Base-by-base conservation (phyloP, 2,888 invertebrate species). In the Heliconius cydno region DNA sequence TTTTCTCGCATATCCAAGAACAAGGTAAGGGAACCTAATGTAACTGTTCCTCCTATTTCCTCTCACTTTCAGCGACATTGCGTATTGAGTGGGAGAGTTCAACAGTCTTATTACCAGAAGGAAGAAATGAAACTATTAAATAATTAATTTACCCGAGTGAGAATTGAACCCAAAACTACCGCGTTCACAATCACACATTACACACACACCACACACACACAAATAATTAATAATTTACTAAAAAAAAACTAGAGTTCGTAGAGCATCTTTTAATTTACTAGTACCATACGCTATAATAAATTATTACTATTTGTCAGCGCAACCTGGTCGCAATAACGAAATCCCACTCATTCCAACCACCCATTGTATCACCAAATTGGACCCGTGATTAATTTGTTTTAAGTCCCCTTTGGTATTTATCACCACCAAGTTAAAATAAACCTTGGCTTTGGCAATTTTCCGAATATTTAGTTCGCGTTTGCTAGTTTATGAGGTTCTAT, bases 331-430 rank as follows among this genome's bases (percentile, higher is more conserved):
- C 87, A 88, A 88, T 87, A 88, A 88, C 89, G 87, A 87, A 90
- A 89, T 88, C 89, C 79, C 89, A 83, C 88, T 87, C 88, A 90
- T 87, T 87, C 89, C 89, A 84, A 84, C 86, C 80, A 76, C 77
- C 88, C 93, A 92, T 93, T 94, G 94, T 94, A 92, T 92, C 92
- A 87, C 89, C 90, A 93, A 94, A 94, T 94, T 94, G 94, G 93
- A 92, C 88, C 88, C 83, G 87, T 93, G 94, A 94, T 94, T 93
- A 94, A 94, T 94, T 92, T 91, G 92, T 91, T 92, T 82, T 90
- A 91, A 92, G 91, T 90, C 92, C 93, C 93, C 92, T 90, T 70
- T 91, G 92, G 92, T 90, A 90, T 91, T 88, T 86, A 80, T 82
- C 87, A 87, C 87, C 84, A 91, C 87, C 85, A 91, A 87, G 90